A percentile compares a stretch with the other conserved stretches of the same genome.
phyloP scores from a whole-genome alignment of 23 tunicate genomes.

The Ciona savignyi region DNA sequence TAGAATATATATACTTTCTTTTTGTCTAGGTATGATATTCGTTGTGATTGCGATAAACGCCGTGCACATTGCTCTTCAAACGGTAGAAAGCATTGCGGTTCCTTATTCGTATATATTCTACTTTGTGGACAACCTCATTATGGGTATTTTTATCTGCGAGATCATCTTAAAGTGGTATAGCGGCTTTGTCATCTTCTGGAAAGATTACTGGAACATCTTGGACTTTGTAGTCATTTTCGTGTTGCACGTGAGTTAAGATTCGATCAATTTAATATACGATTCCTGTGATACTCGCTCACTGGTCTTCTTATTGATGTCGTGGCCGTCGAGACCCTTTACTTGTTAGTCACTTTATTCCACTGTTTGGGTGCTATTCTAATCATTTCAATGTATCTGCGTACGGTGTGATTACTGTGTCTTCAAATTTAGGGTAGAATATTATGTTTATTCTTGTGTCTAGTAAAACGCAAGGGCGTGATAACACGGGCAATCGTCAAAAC shows the following conservation, averaged over 20 bases:
- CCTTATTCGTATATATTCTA: constrained; percentile 50
- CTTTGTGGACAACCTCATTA: constrained; percentile 63
- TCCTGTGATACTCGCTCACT: too few relatives aligned
- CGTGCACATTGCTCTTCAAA: constrained; percentile 72
- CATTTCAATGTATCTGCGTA: too few relatives aligned
- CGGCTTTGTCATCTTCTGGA: constrained; percentile 86
- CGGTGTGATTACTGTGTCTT: too few relatives aligned
- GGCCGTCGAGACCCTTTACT: too few relatives aligned
- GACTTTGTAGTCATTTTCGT: constrained; percentile 68
- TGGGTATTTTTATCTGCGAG: constrained; percentile 81
- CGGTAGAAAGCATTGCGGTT: constrained; percentile 46
- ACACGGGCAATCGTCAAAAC: too few relatives aligned
- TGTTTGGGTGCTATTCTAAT: too few relatives aligned
- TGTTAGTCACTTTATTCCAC: too few relatives aligned
- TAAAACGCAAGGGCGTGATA: too few relatives aligned
- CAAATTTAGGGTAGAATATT: too few relatives aligned
- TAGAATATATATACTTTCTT: too few relatives aligned
- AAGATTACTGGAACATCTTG: constrained; percentile 84
- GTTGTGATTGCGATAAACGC: constrained; percentile 71
- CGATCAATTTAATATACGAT: not conserved
- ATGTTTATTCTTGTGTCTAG: too few relatives aligned
- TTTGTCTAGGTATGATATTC: constrained; percentile 70
- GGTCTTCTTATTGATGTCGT: too few relatives aligned
- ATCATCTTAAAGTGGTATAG: constrained; percentile 88
- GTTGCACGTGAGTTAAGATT: constrained; percentile 44